These are phyloP conservation scores for Drosophila pseudoananassae DNA, from an alignment of 1,140 invertebrate species.

Conservation along the genomic window DNA sequence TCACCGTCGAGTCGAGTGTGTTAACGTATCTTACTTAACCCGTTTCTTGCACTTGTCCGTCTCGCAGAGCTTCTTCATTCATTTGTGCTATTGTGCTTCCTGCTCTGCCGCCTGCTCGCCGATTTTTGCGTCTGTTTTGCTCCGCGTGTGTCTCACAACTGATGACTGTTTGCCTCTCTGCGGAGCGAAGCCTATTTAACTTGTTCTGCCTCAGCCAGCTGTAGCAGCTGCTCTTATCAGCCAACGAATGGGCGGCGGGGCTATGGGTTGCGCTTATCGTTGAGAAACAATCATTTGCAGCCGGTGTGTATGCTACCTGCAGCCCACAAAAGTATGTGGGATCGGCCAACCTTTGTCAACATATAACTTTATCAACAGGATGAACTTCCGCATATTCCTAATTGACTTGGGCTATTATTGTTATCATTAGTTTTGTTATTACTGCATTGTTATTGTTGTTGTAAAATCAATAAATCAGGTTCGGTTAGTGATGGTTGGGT, in stretches of 20 bases:
- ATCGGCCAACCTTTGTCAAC: not conserved
- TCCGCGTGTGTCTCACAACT: slow-evolving; percentile 57
- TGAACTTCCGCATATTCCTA: not conserved
- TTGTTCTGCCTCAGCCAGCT: slow-evolving; percentile 19
- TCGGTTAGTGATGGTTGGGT: not conserved
- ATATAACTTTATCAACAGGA: not conserved
- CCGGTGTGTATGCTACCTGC: slow-evolving; percentile 6
- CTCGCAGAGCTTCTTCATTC: slow-evolving; percentile 43
- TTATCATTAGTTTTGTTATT: not conserved
- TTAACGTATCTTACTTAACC: slow-evolving; percentile 67
- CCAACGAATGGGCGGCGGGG: not conserved
- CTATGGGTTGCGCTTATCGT: slow-evolving; percentile 1
- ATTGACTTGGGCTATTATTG: not conserved
- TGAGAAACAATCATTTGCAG: slow-evolving; percentile 8
- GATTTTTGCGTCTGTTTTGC: slow-evolving; percentile 70
- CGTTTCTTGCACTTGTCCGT: slow-evolving; percentile 70
- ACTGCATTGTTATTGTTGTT: not conserved
- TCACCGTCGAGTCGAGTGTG: slow-evolving; percentile 15
- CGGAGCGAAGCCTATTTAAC: slow-evolving; percentile 48
- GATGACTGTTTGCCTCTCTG: slow-evolving; percentile 49
- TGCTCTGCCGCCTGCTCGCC: slow-evolving; percentile 31
- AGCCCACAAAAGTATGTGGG: not conserved
- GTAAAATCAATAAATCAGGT: slow-evolving; percentile 1
- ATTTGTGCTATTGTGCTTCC: slow-evolving; percentile 49
- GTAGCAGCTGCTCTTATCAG: slow-evolving; percentile 40